A percentile compares a stretch with the other conserved stretches of the same genome.
Conservation (phyloP, 2,113 vertebrate species). For the human (Homo sapiens) region DNA sequence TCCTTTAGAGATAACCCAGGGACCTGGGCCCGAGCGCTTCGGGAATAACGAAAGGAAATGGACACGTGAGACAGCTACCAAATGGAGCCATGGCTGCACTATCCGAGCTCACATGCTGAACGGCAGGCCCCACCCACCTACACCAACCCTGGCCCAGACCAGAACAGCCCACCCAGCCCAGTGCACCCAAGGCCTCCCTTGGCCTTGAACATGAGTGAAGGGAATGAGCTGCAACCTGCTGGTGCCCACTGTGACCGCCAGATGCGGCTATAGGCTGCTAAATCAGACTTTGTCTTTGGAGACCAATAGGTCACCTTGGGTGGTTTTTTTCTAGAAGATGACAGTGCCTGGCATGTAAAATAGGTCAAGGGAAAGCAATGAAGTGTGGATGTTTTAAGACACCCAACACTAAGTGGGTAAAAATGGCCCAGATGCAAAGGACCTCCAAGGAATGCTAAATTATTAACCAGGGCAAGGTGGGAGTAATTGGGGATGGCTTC, state of each 20-base stretch:
- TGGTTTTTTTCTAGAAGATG: background rate
- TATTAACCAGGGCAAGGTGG: accelerated
- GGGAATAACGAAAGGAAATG: background rate
- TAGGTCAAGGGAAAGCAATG: background rate
- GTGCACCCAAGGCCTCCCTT: accelerated
- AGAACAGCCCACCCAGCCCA: background rate
- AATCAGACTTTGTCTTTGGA: background rate
- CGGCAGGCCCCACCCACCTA: accelerated
- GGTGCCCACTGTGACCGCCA: background rate
- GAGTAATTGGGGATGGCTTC: accelerated
- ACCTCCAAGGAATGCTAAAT: background rate
- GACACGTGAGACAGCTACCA: accelerated
- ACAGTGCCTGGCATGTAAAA: background rate
- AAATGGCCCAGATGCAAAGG: background rate
- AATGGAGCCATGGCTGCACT: accelerated
- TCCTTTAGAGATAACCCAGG: background rate
- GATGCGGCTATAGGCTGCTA: background rate
- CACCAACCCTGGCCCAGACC: background rate
- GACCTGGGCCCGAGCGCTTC: background rate
- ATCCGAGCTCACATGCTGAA: background rate
- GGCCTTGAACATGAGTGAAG: accelerated
- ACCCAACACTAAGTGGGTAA: background rate
- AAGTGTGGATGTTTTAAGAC: background rate
- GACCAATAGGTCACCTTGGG: background rate
- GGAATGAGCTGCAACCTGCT: accelerated